Evolutionary conservation across 2,113 vertebrate species (phyloP).

Genomic region (Cricetomys ansorgei): DNA sequence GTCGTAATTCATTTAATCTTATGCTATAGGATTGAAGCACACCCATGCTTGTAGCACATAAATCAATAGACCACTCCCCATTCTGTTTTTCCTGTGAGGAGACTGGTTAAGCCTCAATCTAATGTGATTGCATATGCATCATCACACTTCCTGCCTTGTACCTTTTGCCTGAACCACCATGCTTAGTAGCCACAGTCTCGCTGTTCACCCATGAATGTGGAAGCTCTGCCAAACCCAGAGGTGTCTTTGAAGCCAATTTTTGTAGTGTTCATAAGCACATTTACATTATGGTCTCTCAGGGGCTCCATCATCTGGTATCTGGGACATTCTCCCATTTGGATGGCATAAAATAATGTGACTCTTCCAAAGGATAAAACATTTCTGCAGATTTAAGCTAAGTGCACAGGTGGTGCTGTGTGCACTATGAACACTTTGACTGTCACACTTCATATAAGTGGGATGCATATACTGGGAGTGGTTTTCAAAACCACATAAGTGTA

Average conservation of each 20-base stretch:
- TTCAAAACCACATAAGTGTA: background rate
- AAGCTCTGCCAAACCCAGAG: slow-evolving; percentile 18
- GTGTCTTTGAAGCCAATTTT: slow-evolving; percentile 55
- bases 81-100: slow-evolving; percentile 20
- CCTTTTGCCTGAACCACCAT: background rate
- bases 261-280: slow-evolving; percentile 43
- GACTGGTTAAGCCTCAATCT: background rate
- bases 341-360: slow-evolving; percentile 67
- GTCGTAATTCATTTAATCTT: slow-evolving; percentile 62
- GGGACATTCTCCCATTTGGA: slow-evolving; percentile 69
- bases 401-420: slow-evolving; percentile 26
- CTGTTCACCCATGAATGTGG: background rate
- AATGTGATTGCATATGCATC: background rate
- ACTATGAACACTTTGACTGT: background rate
- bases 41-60: background rate
- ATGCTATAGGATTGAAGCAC: background rate
- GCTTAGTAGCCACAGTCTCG: background rate
- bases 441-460: slow-evolving; percentile 5
- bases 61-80: background rate
- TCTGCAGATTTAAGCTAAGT: slow-evolving; percentile 51
- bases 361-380: slow-evolving; percentile 38
- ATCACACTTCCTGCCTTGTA: background rate
- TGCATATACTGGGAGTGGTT: background rate
- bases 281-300: slow-evolving; percentile 60
- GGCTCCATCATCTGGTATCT: slow-evolving; percentile 64